A percentile compares a stretch with the other conserved stretches of the same genome.
Evolutionary conservation across 2,797 vertebrate species (phyloP).

Genomic region (Gallirallus australis): DNA sequence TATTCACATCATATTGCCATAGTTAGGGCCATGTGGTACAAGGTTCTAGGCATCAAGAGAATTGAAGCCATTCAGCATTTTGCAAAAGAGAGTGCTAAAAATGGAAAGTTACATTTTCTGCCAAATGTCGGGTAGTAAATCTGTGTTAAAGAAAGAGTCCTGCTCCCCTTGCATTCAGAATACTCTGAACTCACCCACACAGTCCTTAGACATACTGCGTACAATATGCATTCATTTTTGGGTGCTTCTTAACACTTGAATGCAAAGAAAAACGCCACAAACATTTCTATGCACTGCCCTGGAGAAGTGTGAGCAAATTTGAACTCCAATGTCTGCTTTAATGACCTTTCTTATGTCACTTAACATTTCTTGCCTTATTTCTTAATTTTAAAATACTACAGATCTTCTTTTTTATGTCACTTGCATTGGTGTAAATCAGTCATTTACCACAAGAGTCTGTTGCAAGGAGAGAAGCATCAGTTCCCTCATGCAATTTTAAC

Average conservation of each 20-base stretch:
- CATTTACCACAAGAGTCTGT: not conserved
- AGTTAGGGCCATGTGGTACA: not conserved
- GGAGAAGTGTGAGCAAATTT: not conserved
- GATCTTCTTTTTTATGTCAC: not conserved
- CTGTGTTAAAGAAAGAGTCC: not conserved
- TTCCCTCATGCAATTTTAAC: not conserved
- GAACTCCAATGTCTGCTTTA: not conserved
- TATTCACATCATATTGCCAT: not conserved
- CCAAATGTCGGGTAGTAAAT: slow-evolving; percentile 12
- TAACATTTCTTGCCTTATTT: not conserved
- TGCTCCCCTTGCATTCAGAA: not conserved
- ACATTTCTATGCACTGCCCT: not conserved
- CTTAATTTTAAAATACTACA: not conserved
- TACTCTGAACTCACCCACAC: not conserved
- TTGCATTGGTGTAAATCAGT: not conserved
- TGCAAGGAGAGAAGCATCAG: not conserved
- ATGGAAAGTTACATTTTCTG: not conserved
- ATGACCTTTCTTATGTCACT: not conserved
- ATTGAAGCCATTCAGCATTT: slow-evolving; percentile 11
- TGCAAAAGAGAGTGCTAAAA: not conserved
- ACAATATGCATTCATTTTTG: not conserved
- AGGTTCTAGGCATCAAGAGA: slow-evolving; percentile 8
- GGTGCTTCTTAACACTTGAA: not conserved
- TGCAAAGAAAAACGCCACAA: not conserved
- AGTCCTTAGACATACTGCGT: not conserved